Conservation (phyloP, 2,113 vertebrate genomes). For the Pluvialis apricaria region DNA sequence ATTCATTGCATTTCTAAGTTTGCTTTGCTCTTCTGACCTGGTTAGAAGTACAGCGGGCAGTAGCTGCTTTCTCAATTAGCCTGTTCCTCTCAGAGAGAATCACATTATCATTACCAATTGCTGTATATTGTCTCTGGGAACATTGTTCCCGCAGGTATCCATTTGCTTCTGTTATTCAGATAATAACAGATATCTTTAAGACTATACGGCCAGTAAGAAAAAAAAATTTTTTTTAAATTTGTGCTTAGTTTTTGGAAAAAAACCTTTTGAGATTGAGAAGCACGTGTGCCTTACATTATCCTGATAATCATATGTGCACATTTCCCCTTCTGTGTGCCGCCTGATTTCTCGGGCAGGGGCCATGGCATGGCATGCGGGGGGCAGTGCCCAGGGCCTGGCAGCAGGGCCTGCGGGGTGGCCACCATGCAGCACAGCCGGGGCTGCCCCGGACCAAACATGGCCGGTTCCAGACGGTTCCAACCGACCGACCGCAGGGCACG, state of each 20-base stretch:
- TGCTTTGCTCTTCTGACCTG: neutral
- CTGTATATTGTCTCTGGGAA: neutral
- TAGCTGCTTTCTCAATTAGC: neutral
- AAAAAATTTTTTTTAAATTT: neutral
- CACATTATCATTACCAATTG: neutral
- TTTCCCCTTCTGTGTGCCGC: neutral
- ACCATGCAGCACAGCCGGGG: too few species aligned
- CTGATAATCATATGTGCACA: neutral
- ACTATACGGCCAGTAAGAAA: neutral
- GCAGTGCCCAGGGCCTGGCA: neutral
- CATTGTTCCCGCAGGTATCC: neutral
- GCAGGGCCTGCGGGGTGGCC: accelerated
- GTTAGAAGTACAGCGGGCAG: neutral
- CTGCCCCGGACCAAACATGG: too few species aligned
- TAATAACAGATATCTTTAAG: neutral
- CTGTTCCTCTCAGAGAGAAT: neutral
- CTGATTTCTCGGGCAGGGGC: too few species aligned
- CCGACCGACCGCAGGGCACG: accelerated
- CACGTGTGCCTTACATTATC: neutral
- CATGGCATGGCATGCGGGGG: accelerated
- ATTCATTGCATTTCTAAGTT: neutral
- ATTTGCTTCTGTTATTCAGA: neutral
- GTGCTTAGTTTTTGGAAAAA: neutral
- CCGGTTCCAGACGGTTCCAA: neutral
- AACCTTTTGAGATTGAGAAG: neutral